These are phyloP conservation scores for Pantherophis vulpinus DNA, from an alignment of 2,797 vertebrate species.

Conservation along the genomic window DNA sequence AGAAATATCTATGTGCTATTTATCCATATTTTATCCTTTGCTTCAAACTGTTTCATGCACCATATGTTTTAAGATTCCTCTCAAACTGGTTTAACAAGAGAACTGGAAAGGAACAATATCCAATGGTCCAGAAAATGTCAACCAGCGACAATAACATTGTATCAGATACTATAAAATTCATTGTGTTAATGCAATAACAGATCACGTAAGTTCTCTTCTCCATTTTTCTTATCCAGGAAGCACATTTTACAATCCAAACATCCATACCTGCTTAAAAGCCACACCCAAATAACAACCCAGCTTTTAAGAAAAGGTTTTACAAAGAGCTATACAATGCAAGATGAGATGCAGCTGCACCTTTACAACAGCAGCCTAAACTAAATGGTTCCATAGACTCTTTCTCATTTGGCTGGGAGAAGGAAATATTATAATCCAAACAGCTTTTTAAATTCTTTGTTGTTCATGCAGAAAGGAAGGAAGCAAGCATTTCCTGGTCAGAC, in stretches of 20 bases:
- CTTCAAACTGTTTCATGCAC: background rate
- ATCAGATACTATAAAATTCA: background rate
- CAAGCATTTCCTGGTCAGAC: slow-evolving; percentile 74
- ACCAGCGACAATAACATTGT: no score
- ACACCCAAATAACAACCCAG: background rate
- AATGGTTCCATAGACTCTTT: background rate
- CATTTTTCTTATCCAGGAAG: background rate
- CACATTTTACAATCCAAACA: background rate
- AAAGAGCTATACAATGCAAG: background rate
- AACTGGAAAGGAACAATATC: slow-evolving; percentile 31
- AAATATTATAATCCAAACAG: background rate
- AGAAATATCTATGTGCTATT: background rate
- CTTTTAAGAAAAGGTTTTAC: background rate
- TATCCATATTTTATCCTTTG: background rate
- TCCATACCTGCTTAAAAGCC: background rate
- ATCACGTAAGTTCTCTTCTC: background rate
- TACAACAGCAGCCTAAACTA: background rate
- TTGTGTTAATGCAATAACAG: background rate
- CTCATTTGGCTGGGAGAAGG: background rate
- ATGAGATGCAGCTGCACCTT: background rate
- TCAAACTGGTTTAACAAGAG: slow-evolving; percentile 41
- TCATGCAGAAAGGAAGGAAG: slow-evolving; percentile 37
- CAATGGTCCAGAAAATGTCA: background rate
- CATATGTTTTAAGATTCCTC: slow-evolving; percentile 51
- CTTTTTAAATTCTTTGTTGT: slow-evolving; percentile 46